A percentile compares a stretch with the other conserved stretches of the same genome.
These are phyloP conservation scores for Oncorhynchus keta DNA, from an alignment of 2,113 vertebrate species.

Conservation along the genomic window DNA sequence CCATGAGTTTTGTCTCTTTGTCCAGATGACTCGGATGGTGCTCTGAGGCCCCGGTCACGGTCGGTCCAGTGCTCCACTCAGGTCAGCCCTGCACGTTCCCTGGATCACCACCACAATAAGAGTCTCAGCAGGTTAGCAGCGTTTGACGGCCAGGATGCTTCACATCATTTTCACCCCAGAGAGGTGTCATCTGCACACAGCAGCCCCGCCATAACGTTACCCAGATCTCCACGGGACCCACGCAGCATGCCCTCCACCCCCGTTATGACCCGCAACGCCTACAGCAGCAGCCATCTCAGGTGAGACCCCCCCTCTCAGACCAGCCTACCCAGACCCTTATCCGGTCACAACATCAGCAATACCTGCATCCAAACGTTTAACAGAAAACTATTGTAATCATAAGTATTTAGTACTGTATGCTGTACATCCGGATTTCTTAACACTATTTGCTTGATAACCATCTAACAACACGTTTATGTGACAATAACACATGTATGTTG, in stretches of 20 bases:
- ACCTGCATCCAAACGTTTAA: not conserved
- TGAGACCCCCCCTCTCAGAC: conserved; percentile 57
- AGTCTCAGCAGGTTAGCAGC: conserved; percentile 62
- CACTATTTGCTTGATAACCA: not conserved
- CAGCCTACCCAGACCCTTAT: not conserved
- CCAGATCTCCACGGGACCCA: conserved; percentile 79
- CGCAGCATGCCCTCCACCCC: conserved; percentile 90
- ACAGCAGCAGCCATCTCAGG: conserved; percentile 94
- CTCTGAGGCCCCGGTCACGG: conserved; percentile 78
- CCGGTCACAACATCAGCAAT: too few species aligned
- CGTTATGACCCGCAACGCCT: conserved; percentile 88
- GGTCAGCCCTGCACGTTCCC: conserved; percentile 81
- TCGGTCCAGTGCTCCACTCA: conserved; percentile 87
- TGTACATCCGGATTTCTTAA: too few species aligned
- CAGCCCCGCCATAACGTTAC: conserved; percentile 87
- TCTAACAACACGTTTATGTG: not conserved
- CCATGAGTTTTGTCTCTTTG: conserved; percentile 19
- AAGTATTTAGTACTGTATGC: too few species aligned
- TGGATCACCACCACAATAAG: conserved; percentile 71
- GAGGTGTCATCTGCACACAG: conserved; percentile 84
- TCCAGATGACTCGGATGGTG: conserved; percentile 74
- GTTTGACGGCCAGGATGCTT: conserved; percentile 54
- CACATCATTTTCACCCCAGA: conserved; percentile 63
- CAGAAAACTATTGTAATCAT: too few species aligned
- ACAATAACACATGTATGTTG: too few species aligned